A percentile compares a stretch with the other conserved stretches of the same genome.
These are phyloP conservation scores for Drosophila crucigera DNA, from an alignment of 2,888 invertebrate genomes.

Conservation along the genomic window DNA sequence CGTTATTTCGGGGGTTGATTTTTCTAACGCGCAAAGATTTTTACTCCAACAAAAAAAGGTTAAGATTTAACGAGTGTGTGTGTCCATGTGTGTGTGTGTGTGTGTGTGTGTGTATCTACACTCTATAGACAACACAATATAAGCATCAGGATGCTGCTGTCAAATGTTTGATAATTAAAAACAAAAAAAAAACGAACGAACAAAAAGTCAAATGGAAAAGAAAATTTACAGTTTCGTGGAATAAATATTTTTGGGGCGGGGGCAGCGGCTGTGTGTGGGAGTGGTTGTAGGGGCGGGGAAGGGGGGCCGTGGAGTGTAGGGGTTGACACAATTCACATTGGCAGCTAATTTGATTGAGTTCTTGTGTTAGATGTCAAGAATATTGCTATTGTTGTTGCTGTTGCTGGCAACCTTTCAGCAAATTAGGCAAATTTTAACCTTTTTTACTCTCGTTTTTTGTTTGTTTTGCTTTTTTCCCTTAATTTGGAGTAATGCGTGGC, in stretches of 20 bases:
- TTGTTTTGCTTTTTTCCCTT: background rate
- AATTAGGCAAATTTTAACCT: constrained; percentile 20
- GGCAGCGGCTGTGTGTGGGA: background rate
- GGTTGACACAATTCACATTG: constrained; percentile 31
- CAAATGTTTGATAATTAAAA: constrained; percentile 79
- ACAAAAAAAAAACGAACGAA: constrained; percentile 2
- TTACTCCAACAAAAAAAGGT: constrained; percentile 49
- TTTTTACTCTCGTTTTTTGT: constrained; percentile 4
- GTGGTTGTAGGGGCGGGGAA: background rate
- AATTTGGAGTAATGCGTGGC: constrained; percentile 34
- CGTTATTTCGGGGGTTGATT: constrained; percentile 72
- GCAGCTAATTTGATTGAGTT: constrained; percentile 77
- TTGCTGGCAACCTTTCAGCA: constrained; percentile 3
- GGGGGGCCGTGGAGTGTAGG: background rate
- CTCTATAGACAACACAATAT: constrained; percentile 53
- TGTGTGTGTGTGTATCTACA: constrained; percentile 39
- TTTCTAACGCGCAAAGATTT: constrained; percentile 40
- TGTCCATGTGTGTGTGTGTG: constrained; percentile 17
- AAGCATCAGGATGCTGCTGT: constrained; percentile 76
- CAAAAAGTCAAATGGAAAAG: constrained; percentile 41
- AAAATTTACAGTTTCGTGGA: constrained; percentile 60
- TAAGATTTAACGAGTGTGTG: constrained; percentile 33
- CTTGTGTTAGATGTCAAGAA: constrained; percentile 67
- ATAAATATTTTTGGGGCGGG: background rate
- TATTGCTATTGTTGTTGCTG: constrained; percentile 1